phyloP scores from a whole-genome alignment of 2,888 invertebrate species.

The Sclerodermus sp. region DNA sequence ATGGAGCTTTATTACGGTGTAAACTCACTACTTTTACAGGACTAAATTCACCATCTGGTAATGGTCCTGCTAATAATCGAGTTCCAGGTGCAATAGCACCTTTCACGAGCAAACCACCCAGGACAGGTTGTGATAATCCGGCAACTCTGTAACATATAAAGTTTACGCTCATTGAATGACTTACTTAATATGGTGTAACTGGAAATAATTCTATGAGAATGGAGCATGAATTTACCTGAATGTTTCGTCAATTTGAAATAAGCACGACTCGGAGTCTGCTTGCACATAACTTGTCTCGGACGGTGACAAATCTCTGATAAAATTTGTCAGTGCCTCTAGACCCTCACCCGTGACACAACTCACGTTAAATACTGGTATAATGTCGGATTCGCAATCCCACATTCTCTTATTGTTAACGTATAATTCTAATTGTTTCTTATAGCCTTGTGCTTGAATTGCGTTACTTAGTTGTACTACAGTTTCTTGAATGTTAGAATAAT shows the following conservation, averaged over 20 bases:
- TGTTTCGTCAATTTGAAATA: constrained; percentile 92
- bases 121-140: constrained; percentile 74
- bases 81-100: constrained; percentile 88
- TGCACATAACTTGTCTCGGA: constrained; percentile 40
- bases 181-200: not conserved
- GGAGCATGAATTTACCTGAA: constrained; percentile 58
- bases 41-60: constrained; percentile 77
- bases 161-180: not conserved
- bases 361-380: constrained; percentile 82
- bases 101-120: constrained; percentile 81
- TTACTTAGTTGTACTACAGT: constrained; percentile 42
- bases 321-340: constrained; percentile 78
- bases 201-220: not conserved
- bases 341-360: constrained; percentile 90
- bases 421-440: constrained; percentile 42
- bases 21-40: constrained; percentile 80
- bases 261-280: constrained; percentile 53
- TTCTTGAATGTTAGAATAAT: constrained; percentile 54
- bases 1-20: constrained; percentile 90
- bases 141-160: constrained; percentile 66
- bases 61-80: constrained; percentile 73
- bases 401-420: constrained; percentile 32
- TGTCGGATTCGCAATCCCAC: constrained; percentile 41
- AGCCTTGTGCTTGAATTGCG: constrained; percentile 47
- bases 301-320: constrained; percentile 77